Evolutionary conservation across 1,140 invertebrate species (phyloP), one percentile per base, ranked within the genome.

Genomic region (Bombus cullumanus): DNA sequence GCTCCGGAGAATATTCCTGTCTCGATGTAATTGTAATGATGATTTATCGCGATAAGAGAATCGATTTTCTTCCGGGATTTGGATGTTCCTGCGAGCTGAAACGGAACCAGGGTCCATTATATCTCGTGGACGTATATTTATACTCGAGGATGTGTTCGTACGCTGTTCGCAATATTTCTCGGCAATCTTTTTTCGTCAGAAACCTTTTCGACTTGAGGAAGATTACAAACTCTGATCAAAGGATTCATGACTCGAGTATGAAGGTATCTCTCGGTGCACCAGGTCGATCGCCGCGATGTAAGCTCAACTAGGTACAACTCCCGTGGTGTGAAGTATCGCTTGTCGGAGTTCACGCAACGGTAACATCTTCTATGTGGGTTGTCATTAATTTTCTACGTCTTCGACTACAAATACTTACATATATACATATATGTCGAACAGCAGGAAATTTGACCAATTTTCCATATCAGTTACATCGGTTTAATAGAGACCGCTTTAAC

Each of bases 21-120:
- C 83, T 13, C 39, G 31, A 47, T 85, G 83, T 85, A 85, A 85
- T 85, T 80, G 83, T 80, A 80, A 85, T 53, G 83, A 85, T 79
- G 76, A 85, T 80, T 85, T 80, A 80, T 80, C 68, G 47, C 66
- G 66, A 12, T 8, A 22, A 53, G 41, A 22, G 28, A 34, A 85
- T 79, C 53, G 76, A 64, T 80, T 69, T 43, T 71, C 68, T 69
- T 57, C 53, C 37, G 39, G 53, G 72, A 68, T 53, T 47, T n/a
- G 34, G 43, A 68, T 34, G 15, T 47, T 78, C 25, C 31, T n/a
- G 12, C 9, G 13, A 12, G 15, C 34, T n/a, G 68, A 64, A 64
- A 31, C 34, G 37, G 53, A 25, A 76, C 10, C 31, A 8, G 13
- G 5, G 9, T 57, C 41, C 39, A 22, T 18, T 31, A 25, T n/a